Evolutionary conservation across 1,140 invertebrate genomes (phyloP), one percentile per base, ranked within the genome.

Genomic region (Atta texana): DNA sequence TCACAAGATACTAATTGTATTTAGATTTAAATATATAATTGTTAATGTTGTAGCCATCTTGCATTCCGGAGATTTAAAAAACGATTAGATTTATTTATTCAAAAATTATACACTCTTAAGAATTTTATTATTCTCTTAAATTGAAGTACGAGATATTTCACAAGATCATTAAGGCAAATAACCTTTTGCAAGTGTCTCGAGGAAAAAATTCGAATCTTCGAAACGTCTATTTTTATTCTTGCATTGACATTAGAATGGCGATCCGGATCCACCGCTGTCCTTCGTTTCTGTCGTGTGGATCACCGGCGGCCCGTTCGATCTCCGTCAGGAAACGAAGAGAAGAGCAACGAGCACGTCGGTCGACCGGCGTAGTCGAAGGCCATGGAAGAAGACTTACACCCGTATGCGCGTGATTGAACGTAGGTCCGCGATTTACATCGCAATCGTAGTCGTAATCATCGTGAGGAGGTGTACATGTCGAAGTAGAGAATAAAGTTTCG

Each of bases 401-500:
- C 86, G 82, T 89, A 89, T 87, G 91, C 92, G 91, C 93, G 92
- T 94, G 93, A 94, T 94, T 93, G 92, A 94, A 93, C 93, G 92
- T 91, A 88, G 90, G 84, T 85, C 90, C 90, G 92, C 93, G 93
- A 94, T 94, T 94, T 93, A 94, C 93, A 94, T 94, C 92, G 93
- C 93, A 93, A 94, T 93, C 93, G 93, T 87, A 88, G 88, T 92
- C 93, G 93, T 94, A 94, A 93, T 94, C 93, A 94, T 89, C 92
- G 87, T 86, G 86, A 92, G 90, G 86, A 90, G 78, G 86, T 75
- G 80, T 84, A 84, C 55, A 63, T 21, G 21, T 3, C 14, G 69
- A 49, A 34, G 55, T 74, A 84, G 80, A 55, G 55, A 51, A 8
- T 84, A 63, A 84, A 5, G 80, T 28, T 16, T 51, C 10, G 55